These are phyloP conservation scores for Muschampia plurimacula DNA, from an alignment of 2,888 invertebrate species.

Conservation along the genomic window DNA sequence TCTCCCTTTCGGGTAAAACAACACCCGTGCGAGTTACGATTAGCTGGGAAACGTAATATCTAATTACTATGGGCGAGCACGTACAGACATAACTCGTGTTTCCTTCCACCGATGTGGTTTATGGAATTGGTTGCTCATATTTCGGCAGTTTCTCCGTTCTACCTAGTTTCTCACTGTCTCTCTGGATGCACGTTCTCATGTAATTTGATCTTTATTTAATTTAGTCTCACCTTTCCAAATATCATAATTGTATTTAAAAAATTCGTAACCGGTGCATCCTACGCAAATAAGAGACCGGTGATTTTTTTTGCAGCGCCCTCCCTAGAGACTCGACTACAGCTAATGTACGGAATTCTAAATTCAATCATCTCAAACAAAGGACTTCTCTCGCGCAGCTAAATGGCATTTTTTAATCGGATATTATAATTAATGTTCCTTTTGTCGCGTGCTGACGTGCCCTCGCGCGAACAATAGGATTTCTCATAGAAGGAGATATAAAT, in stretches of 20 bases:
- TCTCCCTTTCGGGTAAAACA: conserved; percentile 83
- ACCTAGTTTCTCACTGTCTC: conserved; percentile 72
- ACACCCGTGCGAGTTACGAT: conserved; percentile 84
- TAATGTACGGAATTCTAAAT: conserved; percentile 81
- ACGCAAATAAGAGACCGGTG: conserved; percentile 54
- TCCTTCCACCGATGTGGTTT: conserved; percentile 83
- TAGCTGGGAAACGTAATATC: conserved; percentile 82
- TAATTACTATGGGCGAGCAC: conserved; percentile 85
- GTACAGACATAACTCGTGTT: conserved; percentile 82
- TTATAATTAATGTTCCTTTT: conserved; percentile 87
- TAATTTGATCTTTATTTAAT: conserved; percentile 64
- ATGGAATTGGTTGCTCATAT: conserved; percentile 85
- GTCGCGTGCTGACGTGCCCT: conserved; percentile 85
- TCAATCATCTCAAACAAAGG: conserved; percentile 85
- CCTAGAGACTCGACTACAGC: conserved; percentile 62
- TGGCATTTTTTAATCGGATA: conserved; percentile 86
- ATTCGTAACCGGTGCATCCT: conserved; percentile 52
- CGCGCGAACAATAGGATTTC: conserved; percentile 84
- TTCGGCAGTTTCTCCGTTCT: conserved; percentile 79
- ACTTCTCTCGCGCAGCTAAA: conserved; percentile 80
- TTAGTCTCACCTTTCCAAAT: conserved; percentile 46
- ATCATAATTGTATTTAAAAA: conserved; percentile 46
- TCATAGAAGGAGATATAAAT: conserved; percentile 84
- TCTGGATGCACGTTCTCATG: conserved; percentile 65
- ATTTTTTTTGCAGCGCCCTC: conserved; percentile 57